These are phyloP conservation scores for Scatophagus argus DNA, from an alignment of 2,113 vertebrate genomes.

Conservation along the genomic window DNA sequence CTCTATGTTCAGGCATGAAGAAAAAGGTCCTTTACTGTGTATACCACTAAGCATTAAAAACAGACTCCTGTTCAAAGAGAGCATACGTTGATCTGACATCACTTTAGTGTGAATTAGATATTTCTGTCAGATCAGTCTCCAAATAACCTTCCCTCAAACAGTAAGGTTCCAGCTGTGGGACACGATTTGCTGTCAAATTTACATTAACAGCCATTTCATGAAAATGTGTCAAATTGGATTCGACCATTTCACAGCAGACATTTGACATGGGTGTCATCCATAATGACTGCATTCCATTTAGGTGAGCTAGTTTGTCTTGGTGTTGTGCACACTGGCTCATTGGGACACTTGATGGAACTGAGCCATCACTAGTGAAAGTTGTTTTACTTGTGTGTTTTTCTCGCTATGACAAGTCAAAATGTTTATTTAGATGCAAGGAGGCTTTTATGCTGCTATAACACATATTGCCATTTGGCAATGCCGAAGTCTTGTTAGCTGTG, in stretches of 20 bases:
- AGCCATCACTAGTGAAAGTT: not conserved
- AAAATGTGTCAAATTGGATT: conserved; percentile 11
- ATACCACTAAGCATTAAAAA: not conserved
- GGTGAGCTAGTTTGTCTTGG: not conserved
- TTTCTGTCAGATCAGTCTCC: not conserved
- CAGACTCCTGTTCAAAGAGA: not conserved
- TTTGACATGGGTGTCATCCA: not conserved
- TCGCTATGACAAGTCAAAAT: not conserved
- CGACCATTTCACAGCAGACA: not conserved
- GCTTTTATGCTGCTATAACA: not conserved
- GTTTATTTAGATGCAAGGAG: not conserved
- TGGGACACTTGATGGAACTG: not conserved
- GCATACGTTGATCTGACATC: not conserved
- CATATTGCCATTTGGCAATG: not conserved
- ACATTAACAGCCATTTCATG: not conserved
- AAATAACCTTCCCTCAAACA: not conserved
- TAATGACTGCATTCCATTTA: too few relatives aligned
- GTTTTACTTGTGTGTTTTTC: not conserved
- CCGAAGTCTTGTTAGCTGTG: not conserved
- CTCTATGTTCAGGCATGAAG: not conserved
- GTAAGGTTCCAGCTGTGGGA: not conserved
- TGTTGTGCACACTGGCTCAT: not conserved
- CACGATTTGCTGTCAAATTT: not conserved
- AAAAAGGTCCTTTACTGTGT: not conserved
- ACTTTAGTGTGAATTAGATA: not conserved